A percentile compares a stretch with the other conserved stretches of the same genome.
These are phyloP conservation scores for Aplochiton taeniatus DNA, from an alignment of 2,797 vertebrate genomes.

Conservation along the genomic window DNA sequence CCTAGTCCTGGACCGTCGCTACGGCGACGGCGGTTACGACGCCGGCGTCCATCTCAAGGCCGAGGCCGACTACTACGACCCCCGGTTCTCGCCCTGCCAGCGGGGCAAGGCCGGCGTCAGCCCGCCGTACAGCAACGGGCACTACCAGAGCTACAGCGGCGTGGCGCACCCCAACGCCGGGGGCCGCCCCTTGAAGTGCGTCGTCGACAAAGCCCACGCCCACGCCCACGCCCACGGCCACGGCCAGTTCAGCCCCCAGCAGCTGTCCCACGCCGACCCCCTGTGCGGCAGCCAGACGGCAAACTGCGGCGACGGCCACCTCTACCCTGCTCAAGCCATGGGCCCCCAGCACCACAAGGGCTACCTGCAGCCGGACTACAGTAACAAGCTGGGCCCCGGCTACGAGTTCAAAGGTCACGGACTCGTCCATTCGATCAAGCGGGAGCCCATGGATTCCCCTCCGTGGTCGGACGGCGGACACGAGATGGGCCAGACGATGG, in stretches of 20 bases:
- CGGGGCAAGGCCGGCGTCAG: conserved; percentile 77
- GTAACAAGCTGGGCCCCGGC: conserved; percentile 59
- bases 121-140: conserved; percentile 72
- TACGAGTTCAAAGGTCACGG: conserved; percentile 83
- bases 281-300: conserved; percentile 67
- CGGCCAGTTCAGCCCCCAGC: conserved; percentile 74
- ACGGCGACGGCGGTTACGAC: conserved; percentile 59
- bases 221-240: conserved; percentile 32
- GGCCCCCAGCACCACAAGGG: conserved; percentile 71
- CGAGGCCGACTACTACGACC: conserved; percentile 77
- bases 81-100: conserved; percentile 79
- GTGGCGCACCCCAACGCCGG: conserved; percentile 28
- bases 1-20: conserved; percentile 63
- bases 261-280: conserved; percentile 75
- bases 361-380: conserved; percentile 73
- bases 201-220: conserved; percentile 72
- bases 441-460: conserved; percentile 88
- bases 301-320: conserved; percentile 72
- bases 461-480: conserved; percentile 73
- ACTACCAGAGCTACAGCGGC: conserved; percentile 67
- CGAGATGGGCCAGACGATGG: conserved; percentile 63
- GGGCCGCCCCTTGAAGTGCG: conserved; percentile 73
- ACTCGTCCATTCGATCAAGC: conserved; percentile 85
- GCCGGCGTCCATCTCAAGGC: conserved; percentile 82
- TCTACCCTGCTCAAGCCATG: conserved; percentile 62